Percentiles rank a stretch among this genome's conserved stretches.
phyloP scores from a whole-genome alignment of 2,113 vertebrate species.

The Diphyllodes magnificus region DNA sequence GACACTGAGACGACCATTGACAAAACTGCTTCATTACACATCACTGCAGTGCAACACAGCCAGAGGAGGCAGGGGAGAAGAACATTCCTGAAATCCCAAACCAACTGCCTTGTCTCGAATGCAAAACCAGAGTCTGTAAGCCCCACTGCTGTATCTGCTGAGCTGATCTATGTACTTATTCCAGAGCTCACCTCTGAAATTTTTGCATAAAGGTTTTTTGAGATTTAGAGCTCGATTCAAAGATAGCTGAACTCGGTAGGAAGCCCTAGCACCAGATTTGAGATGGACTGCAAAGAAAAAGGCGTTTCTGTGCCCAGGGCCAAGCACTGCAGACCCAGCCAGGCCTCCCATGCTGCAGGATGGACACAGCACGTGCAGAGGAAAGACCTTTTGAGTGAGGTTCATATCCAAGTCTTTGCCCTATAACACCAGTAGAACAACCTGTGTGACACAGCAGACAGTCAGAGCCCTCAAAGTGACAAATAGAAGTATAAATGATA shows the following conservation, averaged over 20 bases:
- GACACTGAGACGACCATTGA: background rate
- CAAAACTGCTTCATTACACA: background rate
- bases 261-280: background rate
- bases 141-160: background rate
- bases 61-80: background rate
- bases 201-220: background rate
- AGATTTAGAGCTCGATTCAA: background rate
- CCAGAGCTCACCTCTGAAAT: background rate
- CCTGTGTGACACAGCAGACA: background rate
- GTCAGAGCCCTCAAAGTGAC: background rate
- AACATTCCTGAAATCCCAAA: background rate
- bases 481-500: background rate
- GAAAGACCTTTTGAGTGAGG: background rate
- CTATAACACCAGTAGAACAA: background rate
- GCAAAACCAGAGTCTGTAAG: background rate
- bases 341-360: accelerated
- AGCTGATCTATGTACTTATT: background rate
- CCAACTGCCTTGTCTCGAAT: background rate
- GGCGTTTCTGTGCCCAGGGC: background rate
- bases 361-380: accelerated
- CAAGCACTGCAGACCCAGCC: background rate
- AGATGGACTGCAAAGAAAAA: background rate
- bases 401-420: background rate
- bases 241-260: accelerated
- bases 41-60: background rate